These are phyloP conservation scores for Spea hammondii DNA, from an alignment of 2,797 vertebrate species.

Conservation along the genomic window DNA sequence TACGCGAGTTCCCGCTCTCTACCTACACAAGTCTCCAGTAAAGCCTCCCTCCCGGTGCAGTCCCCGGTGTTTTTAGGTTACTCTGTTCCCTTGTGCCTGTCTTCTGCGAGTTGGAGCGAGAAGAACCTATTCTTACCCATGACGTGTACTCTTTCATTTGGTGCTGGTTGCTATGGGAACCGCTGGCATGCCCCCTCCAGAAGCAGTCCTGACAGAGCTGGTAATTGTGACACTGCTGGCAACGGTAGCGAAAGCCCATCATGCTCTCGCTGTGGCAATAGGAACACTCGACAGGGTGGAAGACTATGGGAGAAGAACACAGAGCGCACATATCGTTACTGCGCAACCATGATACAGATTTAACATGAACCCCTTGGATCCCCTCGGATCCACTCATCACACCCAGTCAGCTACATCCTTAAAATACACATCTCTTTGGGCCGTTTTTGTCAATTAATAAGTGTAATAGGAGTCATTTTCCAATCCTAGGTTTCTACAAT, in stretches of 20 bases:
- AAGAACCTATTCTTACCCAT: conserved; percentile 80
- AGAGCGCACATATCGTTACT: not conserved
- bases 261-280: conserved; percentile 98
- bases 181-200: conserved; percentile 97
- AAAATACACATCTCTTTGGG: too few relatives aligned
- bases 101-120: conserved; percentile 20
- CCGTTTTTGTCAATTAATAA: too few relatives aligned
- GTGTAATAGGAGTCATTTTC: too few relatives aligned
- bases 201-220: conserved; percentile 99
- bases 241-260: conserved; percentile 99
- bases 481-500: too few relatives aligned
- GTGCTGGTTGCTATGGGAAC: conserved; percentile 99
- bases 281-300: conserved; percentile 98
- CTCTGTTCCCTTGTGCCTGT: conserved; percentile 53
- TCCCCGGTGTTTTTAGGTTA: conserved; percentile 26
- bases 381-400: too few relatives aligned
- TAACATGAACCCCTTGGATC: too few relatives aligned
- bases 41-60: conserved; percentile 6
- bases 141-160: conserved; percentile 99
- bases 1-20: conserved; percentile 4
- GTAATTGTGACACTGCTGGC: conserved; percentile 99
- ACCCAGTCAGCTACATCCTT: too few relatives aligned
- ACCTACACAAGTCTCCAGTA: not conserved
- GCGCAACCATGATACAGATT: not conserved
- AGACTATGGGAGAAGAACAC: conserved; percentile 74